Evolutionary conservation across 2,888 invertebrate species (phyloP).

Genomic region (Phoenoteleia sp.): DNA sequence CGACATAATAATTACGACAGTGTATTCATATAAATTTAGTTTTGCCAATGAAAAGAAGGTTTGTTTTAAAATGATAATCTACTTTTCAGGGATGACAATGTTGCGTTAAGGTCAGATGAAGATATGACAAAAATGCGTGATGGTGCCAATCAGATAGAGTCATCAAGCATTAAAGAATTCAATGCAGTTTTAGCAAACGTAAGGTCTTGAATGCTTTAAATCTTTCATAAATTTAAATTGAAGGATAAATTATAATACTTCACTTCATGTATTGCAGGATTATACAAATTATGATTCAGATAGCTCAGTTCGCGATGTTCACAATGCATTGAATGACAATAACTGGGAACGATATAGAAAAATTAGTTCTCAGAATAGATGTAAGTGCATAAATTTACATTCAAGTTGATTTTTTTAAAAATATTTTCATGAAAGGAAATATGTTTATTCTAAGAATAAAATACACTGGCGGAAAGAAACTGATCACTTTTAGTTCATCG

Average conservation of each 20-base stretch:
- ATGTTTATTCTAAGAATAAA: too few relatives aligned
- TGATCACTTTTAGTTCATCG: too few relatives aligned
- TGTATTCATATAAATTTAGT: too few relatives aligned
- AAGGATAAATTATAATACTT: too few relatives aligned
- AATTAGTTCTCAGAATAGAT: constrained; percentile 61
- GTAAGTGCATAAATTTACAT: too few relatives aligned
- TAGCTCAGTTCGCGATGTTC: constrained; percentile 76
- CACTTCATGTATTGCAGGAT: constrained; percentile 16
- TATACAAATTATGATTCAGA: constrained; percentile 63
- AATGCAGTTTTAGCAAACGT: constrained; percentile 74
- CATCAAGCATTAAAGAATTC: constrained; percentile 76
- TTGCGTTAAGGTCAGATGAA: background rate
- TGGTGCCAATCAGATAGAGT: constrained; percentile 24
- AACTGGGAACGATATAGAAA: constrained; percentile 79
- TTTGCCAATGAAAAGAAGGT: too few relatives aligned
- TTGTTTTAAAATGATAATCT: background rate
- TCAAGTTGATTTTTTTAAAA: too few relatives aligned
- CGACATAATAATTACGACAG: too few relatives aligned
- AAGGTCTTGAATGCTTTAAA: constrained; percentile 17
- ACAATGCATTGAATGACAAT: constrained; percentile 76
- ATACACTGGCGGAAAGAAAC: too few relatives aligned
- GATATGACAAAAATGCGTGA: background rate
- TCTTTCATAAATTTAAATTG: too few relatives aligned
- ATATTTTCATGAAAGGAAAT: too few relatives aligned
- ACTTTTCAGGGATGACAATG: background rate